Percentiles rank a stretch among this genome's conserved stretches.
Conservation (phyloP, 2,113 vertebrate species). For the Etia nguti region DNA sequence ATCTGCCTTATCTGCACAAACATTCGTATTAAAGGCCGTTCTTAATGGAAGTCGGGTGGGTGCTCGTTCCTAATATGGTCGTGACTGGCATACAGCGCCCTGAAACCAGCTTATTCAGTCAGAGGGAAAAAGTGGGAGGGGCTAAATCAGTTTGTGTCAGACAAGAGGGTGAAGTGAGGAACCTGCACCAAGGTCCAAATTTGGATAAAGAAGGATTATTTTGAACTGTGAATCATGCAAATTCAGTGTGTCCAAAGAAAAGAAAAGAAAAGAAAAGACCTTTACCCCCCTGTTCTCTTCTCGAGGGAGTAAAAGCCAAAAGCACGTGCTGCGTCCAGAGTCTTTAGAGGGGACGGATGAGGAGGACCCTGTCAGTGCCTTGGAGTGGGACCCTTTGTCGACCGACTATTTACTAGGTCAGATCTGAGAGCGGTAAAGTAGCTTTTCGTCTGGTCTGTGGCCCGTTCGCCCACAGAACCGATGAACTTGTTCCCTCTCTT, state of each 20-base stretch:
- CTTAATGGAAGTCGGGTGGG: fast-evolving
- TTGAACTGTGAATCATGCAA: not conserved
- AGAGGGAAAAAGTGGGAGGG: not conserved
- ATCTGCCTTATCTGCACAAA: not conserved
- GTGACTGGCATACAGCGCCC: fast-evolving
- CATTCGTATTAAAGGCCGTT: not conserved
- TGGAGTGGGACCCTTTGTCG: conserved; percentile 96
- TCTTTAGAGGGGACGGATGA: conserved; percentile 92
- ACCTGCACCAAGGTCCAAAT: not conserved
- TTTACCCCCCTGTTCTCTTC: not conserved
- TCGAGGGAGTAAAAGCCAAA: conserved; percentile 88
- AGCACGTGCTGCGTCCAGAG: conserved; percentile 90
- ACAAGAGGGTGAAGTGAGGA: not conserved
- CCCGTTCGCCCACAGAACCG: not conserved
- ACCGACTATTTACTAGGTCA: conserved; percentile 86
- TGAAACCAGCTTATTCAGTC: not conserved
- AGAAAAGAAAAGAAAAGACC: too few relatives aligned
- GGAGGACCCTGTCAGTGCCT: conserved; percentile 89
- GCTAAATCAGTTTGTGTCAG: not conserved
- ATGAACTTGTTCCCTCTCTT: not conserved
- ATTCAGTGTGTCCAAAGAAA: not conserved
- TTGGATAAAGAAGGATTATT: not conserved
- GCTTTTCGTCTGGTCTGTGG: not conserved
- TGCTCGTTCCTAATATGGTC: not conserved
- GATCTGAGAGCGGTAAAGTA: not conserved